Percentiles rank a stretch among this genome's conserved stretches.
Evolutionary conservation across 2,888 invertebrate species (phyloP).

Genomic region (Eulithis prunata): DNA sequence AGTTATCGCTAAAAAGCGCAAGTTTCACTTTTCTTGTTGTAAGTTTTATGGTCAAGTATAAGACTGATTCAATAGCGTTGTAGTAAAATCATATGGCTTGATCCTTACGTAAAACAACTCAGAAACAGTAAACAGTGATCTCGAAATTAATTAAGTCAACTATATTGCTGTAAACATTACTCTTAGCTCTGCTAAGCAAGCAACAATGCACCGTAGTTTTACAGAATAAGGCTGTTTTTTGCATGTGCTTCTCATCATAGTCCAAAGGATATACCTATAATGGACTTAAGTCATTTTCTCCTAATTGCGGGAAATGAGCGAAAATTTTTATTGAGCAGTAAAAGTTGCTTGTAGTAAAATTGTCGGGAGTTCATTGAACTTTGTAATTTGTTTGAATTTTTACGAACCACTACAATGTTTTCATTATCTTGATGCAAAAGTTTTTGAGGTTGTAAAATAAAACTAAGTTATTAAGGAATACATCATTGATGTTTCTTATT

Average conservation of each 20-base stretch:
- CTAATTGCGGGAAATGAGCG: constrained; percentile 73
- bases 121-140: constrained; percentile 52
- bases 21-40: too few species aligned
- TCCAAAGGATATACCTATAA: constrained; percentile 38
- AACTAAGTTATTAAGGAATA: constrained; percentile 14
- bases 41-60: not conserved
- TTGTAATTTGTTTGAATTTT: constrained; percentile 61
- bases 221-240: constrained; percentile 19
- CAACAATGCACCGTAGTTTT: constrained; percentile 8
- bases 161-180: constrained; percentile 54
- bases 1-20: too few species aligned
- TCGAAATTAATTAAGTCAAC: constrained; percentile 62
- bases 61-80: not conserved
- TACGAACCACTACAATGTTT: constrained; percentile 51
- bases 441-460: constrained; percentile 25
- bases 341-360: constrained; percentile 72
- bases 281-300: constrained; percentile 48
- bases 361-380: constrained; percentile 65
- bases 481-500: not conserved
- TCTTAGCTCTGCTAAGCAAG: constrained; percentile 31
- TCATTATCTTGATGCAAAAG: constrained; percentile 39
- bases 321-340: constrained; percentile 74
- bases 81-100: not conserved
- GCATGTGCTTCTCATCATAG: constrained; percentile 24
- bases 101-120: constrained; percentile 35